These are phyloP conservation scores for Cordilura impudica DNA, from an alignment of 2,888 invertebrate genomes.

Conservation along the genomic window DNA sequence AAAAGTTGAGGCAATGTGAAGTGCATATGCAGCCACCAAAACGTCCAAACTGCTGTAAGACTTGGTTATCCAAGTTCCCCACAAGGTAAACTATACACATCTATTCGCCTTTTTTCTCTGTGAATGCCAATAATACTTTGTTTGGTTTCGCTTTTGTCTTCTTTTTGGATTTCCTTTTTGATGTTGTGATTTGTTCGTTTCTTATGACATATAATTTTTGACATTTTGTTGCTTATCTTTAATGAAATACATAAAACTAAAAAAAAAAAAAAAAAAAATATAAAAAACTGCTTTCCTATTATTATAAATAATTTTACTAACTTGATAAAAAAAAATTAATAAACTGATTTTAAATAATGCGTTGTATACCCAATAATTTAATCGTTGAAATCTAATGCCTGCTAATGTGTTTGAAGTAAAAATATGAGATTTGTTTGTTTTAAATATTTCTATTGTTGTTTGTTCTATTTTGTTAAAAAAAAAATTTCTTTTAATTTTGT, in stretches of 20 bases:
- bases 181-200: slow-evolving; percentile 75
- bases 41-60: slow-evolving; percentile 92
- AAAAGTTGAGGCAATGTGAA: slow-evolving; percentile 93
- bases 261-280: not conserved
- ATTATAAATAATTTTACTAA: too few species aligned
- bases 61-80: slow-evolving; percentile 96
- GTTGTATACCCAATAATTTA: not conserved
- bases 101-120: slow-evolving; percentile 8
- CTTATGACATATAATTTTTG: slow-evolving; percentile 66
- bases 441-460: slow-evolving; percentile 61
- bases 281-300: not conserved
- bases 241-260: slow-evolving; percentile 10
- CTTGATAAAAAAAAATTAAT: too few species aligned
- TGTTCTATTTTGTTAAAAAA: slow-evolving; percentile 50
- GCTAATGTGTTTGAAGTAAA: slow-evolving; percentile 5
- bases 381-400: not conserved
- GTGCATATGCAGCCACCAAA: slow-evolving; percentile 90
- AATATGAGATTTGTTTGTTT: slow-evolving; percentile 71
- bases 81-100: slow-evolving; percentile 81
- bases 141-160: slow-evolving; percentile 63
- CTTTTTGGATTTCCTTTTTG: slow-evolving; percentile 78
- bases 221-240: slow-evolving; percentile 63
- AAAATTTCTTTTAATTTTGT: too few species aligned
- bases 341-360: not conserved
- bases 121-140: slow-evolving; percentile 53